A percentile compares a stretch with the other conserved stretches of the same genome.
These are phyloP conservation scores for Alloscopus bannaensis DNA, from an alignment of 2,888 invertebrate genomes.

Conservation along the genomic window DNA sequence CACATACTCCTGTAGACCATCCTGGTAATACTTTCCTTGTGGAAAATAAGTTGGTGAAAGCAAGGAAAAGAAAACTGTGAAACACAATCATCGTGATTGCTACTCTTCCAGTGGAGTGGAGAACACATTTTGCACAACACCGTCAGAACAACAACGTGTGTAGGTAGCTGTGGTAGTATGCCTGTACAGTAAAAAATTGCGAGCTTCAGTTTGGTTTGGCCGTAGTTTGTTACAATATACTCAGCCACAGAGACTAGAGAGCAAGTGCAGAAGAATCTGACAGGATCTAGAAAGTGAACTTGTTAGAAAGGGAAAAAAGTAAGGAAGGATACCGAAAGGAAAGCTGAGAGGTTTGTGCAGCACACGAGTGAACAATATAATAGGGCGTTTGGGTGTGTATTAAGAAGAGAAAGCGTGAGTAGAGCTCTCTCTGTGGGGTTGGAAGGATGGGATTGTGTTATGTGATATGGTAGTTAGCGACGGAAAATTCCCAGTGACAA, in stretches of 20 bases:
- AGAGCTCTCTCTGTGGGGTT: too few species aligned
- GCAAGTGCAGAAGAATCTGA: conserved; percentile 59
- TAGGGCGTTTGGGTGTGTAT: conserved; percentile 65
- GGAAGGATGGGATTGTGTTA: conserved; percentile 19
- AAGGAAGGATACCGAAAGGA: conserved; percentile 22
- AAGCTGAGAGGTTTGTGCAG: conserved; percentile 33
- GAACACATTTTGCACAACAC: too few species aligned
- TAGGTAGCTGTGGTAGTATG: too few species aligned
- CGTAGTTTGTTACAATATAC: conserved; percentile 17
- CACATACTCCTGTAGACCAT: too few species aligned
- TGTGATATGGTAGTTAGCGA: conserved; percentile 30
- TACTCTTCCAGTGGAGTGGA: conserved; percentile 24
- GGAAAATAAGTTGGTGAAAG: conserved; percentile 28
- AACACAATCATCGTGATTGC: conserved; percentile 53
- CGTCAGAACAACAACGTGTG: too few species aligned
- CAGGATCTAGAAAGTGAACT: conserved; percentile 12
- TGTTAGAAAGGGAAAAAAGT: conserved; percentile 13
- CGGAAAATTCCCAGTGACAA: background rate
- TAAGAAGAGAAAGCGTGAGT: conserved; percentile 24
- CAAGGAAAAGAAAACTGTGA: conserved; percentile 42
- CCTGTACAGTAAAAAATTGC: too few species aligned
- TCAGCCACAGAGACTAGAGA: conserved; percentile 8
- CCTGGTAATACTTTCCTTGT: conserved; percentile 19
- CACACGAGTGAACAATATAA: too few species aligned
- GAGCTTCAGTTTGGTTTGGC: conserved; percentile 36